Percentiles rank a stretch among this genome's conserved stretches.
Evolutionary conservation across 2,113 vertebrate species (phyloP).

Genomic region (Triplophysa siluroides): DNA sequence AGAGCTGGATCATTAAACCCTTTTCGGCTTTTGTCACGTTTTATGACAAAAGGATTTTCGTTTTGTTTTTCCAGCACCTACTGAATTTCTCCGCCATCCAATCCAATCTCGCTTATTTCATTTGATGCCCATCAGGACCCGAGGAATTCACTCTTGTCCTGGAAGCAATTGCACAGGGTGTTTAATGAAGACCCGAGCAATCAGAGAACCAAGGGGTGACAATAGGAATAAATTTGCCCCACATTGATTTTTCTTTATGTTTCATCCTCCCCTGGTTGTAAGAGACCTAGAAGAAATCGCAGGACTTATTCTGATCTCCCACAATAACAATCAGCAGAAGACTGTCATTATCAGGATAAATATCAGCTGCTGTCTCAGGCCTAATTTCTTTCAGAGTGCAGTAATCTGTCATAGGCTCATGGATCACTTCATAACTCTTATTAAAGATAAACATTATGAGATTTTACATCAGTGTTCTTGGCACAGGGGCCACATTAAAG

Average conservation of each 20-base stretch:
- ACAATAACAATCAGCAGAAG: neutral
- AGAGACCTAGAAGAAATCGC: too few species aligned
- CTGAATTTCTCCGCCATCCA: conserved; percentile 35
- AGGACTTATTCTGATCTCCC: too few species aligned
- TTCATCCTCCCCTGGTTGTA: too few species aligned
- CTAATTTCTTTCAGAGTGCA: neutral
- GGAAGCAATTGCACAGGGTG: conserved; percentile 27
- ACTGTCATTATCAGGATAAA: conserved; percentile 1
- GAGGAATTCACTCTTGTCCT: conserved; percentile 21
- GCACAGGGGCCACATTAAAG: too few species aligned
- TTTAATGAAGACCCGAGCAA: conserved; percentile 62
- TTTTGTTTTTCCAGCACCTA: conserved; percentile 44
- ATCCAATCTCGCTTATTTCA: conserved; percentile 55
- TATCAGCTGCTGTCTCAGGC: neutral
- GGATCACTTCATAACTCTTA: neutral
- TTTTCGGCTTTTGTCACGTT: neutral
- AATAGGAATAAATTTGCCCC: conserved; percentile 49
- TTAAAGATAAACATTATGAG: neutral
- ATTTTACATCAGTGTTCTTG: too few species aligned
- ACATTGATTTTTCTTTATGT: too few species aligned
- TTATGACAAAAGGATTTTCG: conserved; percentile 41
- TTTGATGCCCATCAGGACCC: conserved; percentile 49
- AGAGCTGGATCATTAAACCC: neutral
- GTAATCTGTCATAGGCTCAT: neutral
- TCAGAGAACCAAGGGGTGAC: conserved; percentile 43